These are phyloP conservation scores for Shargacucullia verbasci DNA, from an alignment of 2,888 invertebrate species.

Conservation along the genomic window DNA sequence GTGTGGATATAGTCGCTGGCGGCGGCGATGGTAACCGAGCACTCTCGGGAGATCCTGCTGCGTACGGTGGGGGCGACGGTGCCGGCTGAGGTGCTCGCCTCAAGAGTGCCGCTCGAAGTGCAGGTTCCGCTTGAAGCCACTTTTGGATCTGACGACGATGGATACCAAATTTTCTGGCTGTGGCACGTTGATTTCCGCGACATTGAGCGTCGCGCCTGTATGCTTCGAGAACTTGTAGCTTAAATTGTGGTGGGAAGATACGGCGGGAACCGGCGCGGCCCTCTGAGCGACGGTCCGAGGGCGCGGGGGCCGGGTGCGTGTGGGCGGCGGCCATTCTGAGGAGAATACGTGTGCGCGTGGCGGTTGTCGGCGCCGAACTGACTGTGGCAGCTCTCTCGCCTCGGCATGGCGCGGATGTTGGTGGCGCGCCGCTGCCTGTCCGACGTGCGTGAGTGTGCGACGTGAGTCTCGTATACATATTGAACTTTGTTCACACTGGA, in stretches of 20 bases:
- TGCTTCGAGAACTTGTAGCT: conserved; percentile 96
- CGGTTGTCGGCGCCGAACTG: conserved; percentile 87
- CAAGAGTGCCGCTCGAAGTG: conserved; percentile 92
- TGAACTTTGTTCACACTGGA: conserved; percentile 63
- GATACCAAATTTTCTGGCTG: conserved; percentile 96
- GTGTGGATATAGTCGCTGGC: conserved; percentile 64
- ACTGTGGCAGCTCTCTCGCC: conserved; percentile 80
- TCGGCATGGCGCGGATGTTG: conserved; percentile 80
- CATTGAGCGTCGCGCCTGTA: conserved; percentile 96
- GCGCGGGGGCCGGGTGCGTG: conserved; percentile 83
- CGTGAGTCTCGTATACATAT: conserved; percentile 82
- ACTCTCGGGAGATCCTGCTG: conserved; percentile 82
- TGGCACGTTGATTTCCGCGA: conserved; percentile 96
- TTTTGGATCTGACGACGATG: conserved; percentile 97
- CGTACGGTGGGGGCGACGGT: conserved; percentile 83
- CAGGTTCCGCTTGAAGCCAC: conserved; percentile 96
- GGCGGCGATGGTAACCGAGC: conserved; percentile 83
- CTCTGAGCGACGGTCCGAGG: conserved; percentile 85
- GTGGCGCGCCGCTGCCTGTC: conserved; percentile 87
- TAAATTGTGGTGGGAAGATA: conserved; percentile 96
- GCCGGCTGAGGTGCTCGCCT: conserved; percentile 85
- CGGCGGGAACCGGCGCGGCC: conserved; percentile 94
- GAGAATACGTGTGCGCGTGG: conserved; percentile 80
- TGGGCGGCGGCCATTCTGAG: conserved; percentile 83
- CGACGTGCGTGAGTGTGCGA: conserved; percentile 84